Conservation (phyloP, 1,140 invertebrate species). For the Lasioglossum albipes region DNA sequence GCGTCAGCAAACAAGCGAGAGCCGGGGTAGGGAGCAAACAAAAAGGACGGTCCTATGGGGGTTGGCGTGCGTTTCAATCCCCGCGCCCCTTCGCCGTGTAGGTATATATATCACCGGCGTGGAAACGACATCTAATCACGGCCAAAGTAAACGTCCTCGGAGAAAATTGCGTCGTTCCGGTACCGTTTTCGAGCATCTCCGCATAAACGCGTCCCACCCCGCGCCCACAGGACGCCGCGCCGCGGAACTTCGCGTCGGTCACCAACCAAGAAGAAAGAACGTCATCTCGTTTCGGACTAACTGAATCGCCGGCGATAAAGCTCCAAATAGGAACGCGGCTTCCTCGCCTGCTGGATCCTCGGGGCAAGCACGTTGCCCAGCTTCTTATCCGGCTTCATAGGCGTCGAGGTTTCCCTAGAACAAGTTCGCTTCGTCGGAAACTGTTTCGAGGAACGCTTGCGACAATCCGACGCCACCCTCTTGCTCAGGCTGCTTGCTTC, state of each 20-base stretch:
- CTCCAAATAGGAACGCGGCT: conserved; percentile 63
- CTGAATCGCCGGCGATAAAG: conserved; percentile 59
- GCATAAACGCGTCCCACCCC: neutral
- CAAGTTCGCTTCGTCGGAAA: conserved; percentile 43
- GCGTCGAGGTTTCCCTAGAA: conserved; percentile 1
- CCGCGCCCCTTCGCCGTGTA: neutral
- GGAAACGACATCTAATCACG: conserved; percentile 54
- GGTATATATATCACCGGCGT: conserved; percentile 21
- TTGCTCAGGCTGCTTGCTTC: neutral
- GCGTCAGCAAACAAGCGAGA: conserved; percentile 4
- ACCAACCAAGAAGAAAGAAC: conserved; percentile 24
- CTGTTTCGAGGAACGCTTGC: conserved; percentile 13
- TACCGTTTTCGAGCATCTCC: conserved; percentile 10
- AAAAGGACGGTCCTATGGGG: neutral
- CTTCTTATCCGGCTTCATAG: conserved; percentile 60
- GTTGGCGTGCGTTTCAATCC: conserved; percentile 11
- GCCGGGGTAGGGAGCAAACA: neutral
- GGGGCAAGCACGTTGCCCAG: conserved; percentile 46
- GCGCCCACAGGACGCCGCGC: too few species aligned
- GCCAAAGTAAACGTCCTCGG: conserved; percentile 47
- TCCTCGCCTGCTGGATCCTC: conserved; percentile 30
- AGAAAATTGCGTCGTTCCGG: conserved; percentile 50
- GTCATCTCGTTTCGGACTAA: conserved; percentile 53
- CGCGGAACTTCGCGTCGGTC: neutral
- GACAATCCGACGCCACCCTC: neutral